A percentile compares a stretch with the other conserved stretches of the same genome.
Evolutionary conservation across 2,797 vertebrate species (phyloP).

Genomic region (Nannoperca obscura): DNA sequence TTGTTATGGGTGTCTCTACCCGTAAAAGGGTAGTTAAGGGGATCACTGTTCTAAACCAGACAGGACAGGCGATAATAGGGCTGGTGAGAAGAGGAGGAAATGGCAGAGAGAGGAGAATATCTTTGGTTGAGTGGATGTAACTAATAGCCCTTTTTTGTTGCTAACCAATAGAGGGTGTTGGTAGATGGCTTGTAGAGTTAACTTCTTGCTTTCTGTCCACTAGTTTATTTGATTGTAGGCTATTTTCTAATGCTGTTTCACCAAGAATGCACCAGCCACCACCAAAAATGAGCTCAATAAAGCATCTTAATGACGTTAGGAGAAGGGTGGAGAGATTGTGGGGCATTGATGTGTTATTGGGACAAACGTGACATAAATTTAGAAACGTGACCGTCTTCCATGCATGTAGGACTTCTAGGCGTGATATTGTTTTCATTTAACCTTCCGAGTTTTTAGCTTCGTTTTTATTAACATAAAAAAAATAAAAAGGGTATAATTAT

Average conservation of each 20-base stretch:
- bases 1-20: constrained; percentile 69
- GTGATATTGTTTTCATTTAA: constrained; percentile 83
- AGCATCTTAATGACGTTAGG: constrained; percentile 69
- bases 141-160: constrained; percentile 78
- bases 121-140: constrained; percentile 77
- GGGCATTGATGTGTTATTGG: constrained; percentile 79
- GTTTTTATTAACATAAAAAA: constrained; percentile 72
- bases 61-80: constrained; percentile 64
- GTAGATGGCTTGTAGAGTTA: constrained; percentile 82
- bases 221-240: constrained; percentile 83
- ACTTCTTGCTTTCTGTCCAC: constrained; percentile 79
- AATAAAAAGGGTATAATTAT: constrained; percentile 83
- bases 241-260: constrained; percentile 83
- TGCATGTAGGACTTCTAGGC: constrained; percentile 87
- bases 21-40: constrained; percentile 63
- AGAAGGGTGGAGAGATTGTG: constrained; percentile 67
- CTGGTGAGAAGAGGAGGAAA: constrained; percentile 62
- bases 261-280: constrained; percentile 87
- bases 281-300: constrained; percentile 84
- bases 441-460: constrained; percentile 78
- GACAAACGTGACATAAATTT: constrained; percentile 80
- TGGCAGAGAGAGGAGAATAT: constrained; percentile 64
- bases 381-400: constrained; percentile 87
- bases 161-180: constrained; percentile 79
- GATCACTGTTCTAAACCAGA: constrained; percentile 66